phyloP scores from a whole-genome alignment of 35 echinoderm and acorn worm genomes.

The Apostichopus japonicus region DNA sequence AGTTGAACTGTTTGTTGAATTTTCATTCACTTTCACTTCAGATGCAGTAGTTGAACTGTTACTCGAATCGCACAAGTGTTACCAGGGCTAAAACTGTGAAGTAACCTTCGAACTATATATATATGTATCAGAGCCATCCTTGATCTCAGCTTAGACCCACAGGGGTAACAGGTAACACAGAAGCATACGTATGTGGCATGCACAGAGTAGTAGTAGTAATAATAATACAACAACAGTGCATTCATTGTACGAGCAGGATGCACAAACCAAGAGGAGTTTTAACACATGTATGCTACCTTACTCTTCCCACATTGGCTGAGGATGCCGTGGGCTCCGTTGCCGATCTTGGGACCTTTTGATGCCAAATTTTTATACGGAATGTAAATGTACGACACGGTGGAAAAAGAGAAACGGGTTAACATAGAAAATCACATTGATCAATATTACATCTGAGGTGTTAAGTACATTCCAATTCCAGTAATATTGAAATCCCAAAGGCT shows the following conservation, averaged over 20 bases:
- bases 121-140: no score
- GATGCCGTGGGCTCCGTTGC: not conserved
- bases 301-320: constrained; percentile 35
- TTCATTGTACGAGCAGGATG: constrained; percentile 7
- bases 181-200: constrained; percentile 5
- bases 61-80: no score
- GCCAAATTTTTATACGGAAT: not conserved
- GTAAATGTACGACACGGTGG: constrained; percentile 1
- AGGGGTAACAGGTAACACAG: not conserved
- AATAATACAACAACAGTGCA: not conserved
- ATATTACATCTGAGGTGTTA: no score
- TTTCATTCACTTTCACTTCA: no score
- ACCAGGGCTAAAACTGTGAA: no score
- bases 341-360: constrained; percentile 14
- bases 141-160: not conserved
- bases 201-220: not conserved
- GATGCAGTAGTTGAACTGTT: no score
- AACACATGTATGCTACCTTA: constrained; percentile 48
- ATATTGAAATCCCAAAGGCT: no score
- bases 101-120: no score
- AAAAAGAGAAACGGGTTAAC: constrained; percentile 7
- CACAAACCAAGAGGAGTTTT: constrained; percentile 12
- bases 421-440: not conserved
- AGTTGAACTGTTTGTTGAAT: no score
- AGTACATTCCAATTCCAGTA: no score